Evolutionary conservation across 2,888 invertebrate species (phyloP).

Genomic region (Parnassius orleans): DNA sequence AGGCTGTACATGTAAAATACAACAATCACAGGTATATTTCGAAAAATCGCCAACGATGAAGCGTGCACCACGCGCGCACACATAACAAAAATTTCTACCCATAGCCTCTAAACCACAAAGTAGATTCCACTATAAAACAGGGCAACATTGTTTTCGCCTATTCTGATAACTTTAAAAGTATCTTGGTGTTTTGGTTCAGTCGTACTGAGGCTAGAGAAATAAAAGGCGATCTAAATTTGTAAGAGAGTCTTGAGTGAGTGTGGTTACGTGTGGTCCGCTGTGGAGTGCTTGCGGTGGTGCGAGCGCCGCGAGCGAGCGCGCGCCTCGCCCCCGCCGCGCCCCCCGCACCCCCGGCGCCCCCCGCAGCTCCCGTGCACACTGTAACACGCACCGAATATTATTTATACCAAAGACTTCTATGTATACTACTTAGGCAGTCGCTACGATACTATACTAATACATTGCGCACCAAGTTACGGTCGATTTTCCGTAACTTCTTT

Average conservation of each 20-base stretch:
- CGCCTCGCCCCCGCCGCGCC: slow-evolving; percentile 31
- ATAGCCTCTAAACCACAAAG: slow-evolving; percentile 4
- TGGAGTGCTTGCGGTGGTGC: slow-evolving; percentile 55
- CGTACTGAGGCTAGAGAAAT: slow-evolving; percentile 7
- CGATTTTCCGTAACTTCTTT: too few species aligned
- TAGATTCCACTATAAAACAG: slow-evolving; percentile 13
- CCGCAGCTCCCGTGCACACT: slow-evolving; percentile 22
- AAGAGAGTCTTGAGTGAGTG: slow-evolving; percentile 12
- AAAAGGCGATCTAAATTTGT: slow-evolving; percentile 21
- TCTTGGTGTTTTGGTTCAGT: slow-evolving; percentile 4
- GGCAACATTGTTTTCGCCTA: slow-evolving; percentile 1
- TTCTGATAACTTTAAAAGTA: slow-evolving; percentile 1
- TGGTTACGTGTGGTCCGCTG: slow-evolving; percentile 67
- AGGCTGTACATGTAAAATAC: background rate
- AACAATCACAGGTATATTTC: too few species aligned
- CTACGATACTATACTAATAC: too few species aligned
- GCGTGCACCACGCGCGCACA: slow-evolving; percentile 7
- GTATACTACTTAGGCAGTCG: too few species aligned
- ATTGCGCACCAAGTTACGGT: too few species aligned
- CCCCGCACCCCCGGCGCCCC: slow-evolving; percentile 13
- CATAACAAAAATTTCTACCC: background rate
- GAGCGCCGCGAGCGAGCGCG: slow-evolving; percentile 43
- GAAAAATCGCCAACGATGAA: slow-evolving; percentile 1
- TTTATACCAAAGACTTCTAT: too few species aligned
- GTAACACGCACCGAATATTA: background rate